These are phyloP conservation scores for Siphlonurus alternatus DNA, from an alignment of 2,888 invertebrate genomes.

Conservation along the genomic window DNA sequence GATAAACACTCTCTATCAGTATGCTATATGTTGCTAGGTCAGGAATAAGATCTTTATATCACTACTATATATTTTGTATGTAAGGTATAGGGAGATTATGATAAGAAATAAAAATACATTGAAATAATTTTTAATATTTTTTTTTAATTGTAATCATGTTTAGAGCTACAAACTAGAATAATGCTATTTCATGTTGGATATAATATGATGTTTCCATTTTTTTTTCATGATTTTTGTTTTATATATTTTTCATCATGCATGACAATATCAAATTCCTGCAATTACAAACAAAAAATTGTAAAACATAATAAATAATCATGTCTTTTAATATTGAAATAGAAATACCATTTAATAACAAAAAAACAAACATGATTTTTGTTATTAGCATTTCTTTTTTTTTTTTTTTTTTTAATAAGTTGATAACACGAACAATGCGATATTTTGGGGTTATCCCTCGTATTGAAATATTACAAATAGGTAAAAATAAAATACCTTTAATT, in stretches of 20 bases:
- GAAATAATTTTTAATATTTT: conserved; percentile 9
- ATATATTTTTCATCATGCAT: conserved; percentile 15
- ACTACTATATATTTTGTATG: no score
- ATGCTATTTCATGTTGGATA: conserved; percentile 11
- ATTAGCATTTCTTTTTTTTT: background rate
- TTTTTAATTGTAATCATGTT: conserved; percentile 15
- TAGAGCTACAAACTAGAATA: conserved; percentile 16
- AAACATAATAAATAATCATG: conserved; percentile 2
- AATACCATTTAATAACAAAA: no score
- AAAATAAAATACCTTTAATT: background rate
- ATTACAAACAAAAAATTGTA: conserved; percentile 12
- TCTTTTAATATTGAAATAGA: no score
- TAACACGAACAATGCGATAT: background rate
- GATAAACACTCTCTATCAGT: no score
- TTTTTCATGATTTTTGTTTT: conserved; percentile 9
- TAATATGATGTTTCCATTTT: background rate
- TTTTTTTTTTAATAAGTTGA: no score
- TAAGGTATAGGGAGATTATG: no score
- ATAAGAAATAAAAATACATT: no score
- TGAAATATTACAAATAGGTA: background rate
- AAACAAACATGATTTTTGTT: no score
- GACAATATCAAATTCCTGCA: conserved; percentile 14
- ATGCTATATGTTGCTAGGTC: no score
- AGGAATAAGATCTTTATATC: no score
- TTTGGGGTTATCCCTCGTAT: background rate